Base-by-base conservation (phyloP, 2,113 vertebrate species). In the Lagopus leucura region DNA sequence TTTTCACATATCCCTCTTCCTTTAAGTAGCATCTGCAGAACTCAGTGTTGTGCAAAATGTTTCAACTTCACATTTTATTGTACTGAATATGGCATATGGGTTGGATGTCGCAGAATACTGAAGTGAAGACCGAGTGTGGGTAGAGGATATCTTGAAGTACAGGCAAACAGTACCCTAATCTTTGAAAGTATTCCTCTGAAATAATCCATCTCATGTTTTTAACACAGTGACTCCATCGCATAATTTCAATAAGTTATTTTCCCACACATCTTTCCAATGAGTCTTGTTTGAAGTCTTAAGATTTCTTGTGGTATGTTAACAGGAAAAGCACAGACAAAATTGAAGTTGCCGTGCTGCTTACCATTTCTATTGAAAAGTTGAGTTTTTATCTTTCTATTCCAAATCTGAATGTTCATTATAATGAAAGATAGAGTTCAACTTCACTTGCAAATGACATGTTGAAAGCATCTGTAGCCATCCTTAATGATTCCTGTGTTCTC, bases 51-150 rank as follows among this genome's bases (percentile, higher is more conserved):
- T 60, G 22, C 11, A 43, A 43, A 93, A 36, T 64, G 16, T 71
- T 91, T 95, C 67, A 69, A 36, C 52, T 92, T 86, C 16, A 34
- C n/a, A 10, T 61, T 88, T 86, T 78, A n/a, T 81, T 92, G 78
- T 86, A 66, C 57, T 86, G 42, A 21, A 11, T 78, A 43, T 71
- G 67, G 2, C 30, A 84, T 43, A 86, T 81, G 54, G 58, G 52
- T 28, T 90, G 66, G 58, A 63, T 52, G 63, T 81, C 61, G 67
- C 27, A 88, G 65, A 74, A 60, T 11, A 32, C 11, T 60, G 69
- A 93, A 78, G 50, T 50, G 55, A 66, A 82, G 70, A 70, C 55
- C 10, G 28, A 40, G 18, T 45, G 55, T 78, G 79, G 60, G 60
- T 45, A 48, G 69, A 77, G 55, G 45, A 3, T 71, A 55, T 85